Evolutionary conservation across 2,113 vertebrate genomes (phyloP), one percentile per base, ranked within the genome.

Genomic region (Oceanites oceanicus): DNA sequence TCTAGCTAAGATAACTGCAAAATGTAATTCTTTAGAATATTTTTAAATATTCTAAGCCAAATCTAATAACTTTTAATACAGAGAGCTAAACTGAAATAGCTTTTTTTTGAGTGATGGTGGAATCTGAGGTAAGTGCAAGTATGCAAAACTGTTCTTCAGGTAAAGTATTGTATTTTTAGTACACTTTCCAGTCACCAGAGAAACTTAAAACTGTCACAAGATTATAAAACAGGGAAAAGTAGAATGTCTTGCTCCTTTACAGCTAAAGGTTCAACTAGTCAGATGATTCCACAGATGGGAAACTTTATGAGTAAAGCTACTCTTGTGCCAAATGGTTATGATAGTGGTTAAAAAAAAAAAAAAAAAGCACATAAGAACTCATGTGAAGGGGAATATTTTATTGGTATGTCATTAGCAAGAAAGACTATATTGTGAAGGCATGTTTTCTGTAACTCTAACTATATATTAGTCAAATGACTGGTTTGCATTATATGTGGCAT

Each of bases 61-160:
- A 85, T 91, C 7, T 59, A 53, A 21, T 45, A 76, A 56, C 73
- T 82, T 70, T 32, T 67, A 75, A 66, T 65, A 13, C 21, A 40
- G 58, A 55, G 58, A 79, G 36, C n/a, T 91, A 62, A 92, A 79
- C 42, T 86, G 73, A 89, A 81, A 56, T 82, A 65, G 65, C 16
- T 72, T 83, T 88, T 92, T 59, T 56, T 85, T 89, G 61, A 63
- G 25, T 65, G 36, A 6, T 92, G 89, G 62, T 92, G 80, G 66
- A 59, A 65, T 32, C 68, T 59, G 61, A 95, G 86, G 96, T 94
- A 96, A 95, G 94, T 96, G 63, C 73, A 93, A 82, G 50, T 44
- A 61, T 62, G 15, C 27, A 67, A 30, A 91, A 84, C 49, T 89
- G 62, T 59, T 86, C 58, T 87, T 77, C 84, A 76, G 86, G 71